Evolutionary conservation across 2,888 invertebrate genomes (phyloP), one percentile per base, ranked within the genome.

Genomic region (Drosophila anomalata): DNA sequence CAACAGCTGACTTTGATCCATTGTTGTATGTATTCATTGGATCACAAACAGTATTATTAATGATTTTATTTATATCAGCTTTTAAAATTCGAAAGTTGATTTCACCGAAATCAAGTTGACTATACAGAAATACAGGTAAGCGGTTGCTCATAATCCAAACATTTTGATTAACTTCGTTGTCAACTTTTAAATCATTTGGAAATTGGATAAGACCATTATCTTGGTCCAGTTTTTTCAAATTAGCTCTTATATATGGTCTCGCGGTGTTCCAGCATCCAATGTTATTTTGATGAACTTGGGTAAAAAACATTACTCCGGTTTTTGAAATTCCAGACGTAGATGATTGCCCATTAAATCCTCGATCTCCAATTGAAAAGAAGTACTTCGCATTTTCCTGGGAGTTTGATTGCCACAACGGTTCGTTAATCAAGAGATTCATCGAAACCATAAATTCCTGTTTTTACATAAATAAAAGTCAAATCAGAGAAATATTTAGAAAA

Each of bases 211-310:
- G 53, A 1, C 59, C 36, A 14, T 61, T 69, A 5, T 62, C 52
- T 2, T 26, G n/a, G 29, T 77, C 57, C 0, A 79, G 73, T 12
- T 47, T n/a, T 9, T 94, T 95, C 20, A 94, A 91, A 77, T 94
- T 95, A 8, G 92, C 92, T 31, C 93, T 93, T 42, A 92, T 92
- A 85, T 96, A 96, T 0, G 95, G 94, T 78, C 95, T 96, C 0
- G 93, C 92, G 0, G 94, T 94, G 80, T 97, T 95, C 97, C 97
- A 97, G 85, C 97, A 97, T 46, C 95, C 96, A 0, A 97, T 92
- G 14, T 95, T 94, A 85, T 96, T 96, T 60, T 94, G 93, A 54
- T 95, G 94, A 0, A 96, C 95, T 89, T 96, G 93, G 89, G 97
- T 96, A 87, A 94, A 96, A 90, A 95, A 96, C 94, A 96, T 94